A percentile compares a stretch with the other conserved stretches of the same genome.
Evolutionary conservation across 1,140 invertebrate genomes (phyloP).

Genomic region (Hyphantria cunea): DNA sequence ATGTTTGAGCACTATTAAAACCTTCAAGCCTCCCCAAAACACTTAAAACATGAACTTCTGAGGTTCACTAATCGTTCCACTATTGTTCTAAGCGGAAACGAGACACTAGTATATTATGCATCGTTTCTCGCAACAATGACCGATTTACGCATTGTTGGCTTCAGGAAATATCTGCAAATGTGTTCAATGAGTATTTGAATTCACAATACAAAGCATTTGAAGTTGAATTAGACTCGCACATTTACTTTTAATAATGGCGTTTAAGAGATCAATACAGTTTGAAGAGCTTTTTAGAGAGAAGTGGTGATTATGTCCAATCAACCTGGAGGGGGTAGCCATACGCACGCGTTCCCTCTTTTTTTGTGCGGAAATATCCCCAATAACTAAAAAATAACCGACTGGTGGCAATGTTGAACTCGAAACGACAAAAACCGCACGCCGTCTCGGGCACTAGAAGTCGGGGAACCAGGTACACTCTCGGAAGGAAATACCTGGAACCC

Average conservation of each 20-base stretch:
- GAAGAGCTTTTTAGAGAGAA: background rate
- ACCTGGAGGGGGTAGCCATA: no score
- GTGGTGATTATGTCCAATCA: no score
- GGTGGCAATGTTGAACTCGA: no score
- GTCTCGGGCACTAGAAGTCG: no score
- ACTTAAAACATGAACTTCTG: constrained; percentile 1
- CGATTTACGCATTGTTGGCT: background rate
- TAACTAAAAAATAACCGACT: no score
- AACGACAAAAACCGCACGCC: no score
- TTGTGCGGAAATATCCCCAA: no score
- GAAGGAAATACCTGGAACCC: no score
- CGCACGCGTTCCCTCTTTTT: no score
- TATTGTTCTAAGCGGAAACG: background rate
- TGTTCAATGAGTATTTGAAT: constrained; percentile 3
- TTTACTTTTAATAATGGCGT: background rate
- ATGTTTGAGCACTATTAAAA: constrained; percentile 5
- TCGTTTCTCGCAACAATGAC: background rate
- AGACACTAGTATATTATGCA: background rate
- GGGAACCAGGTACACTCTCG: no score
- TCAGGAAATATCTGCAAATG: background rate
- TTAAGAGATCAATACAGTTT: background rate
- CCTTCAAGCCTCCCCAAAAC: background rate
- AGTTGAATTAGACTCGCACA: background rate
- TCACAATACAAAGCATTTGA: background rate
- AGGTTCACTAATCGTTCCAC: background rate